These are phyloP conservation scores for Campodea augens DNA, from an alignment of 1,140 invertebrate genomes.

Conservation along the genomic window DNA sequence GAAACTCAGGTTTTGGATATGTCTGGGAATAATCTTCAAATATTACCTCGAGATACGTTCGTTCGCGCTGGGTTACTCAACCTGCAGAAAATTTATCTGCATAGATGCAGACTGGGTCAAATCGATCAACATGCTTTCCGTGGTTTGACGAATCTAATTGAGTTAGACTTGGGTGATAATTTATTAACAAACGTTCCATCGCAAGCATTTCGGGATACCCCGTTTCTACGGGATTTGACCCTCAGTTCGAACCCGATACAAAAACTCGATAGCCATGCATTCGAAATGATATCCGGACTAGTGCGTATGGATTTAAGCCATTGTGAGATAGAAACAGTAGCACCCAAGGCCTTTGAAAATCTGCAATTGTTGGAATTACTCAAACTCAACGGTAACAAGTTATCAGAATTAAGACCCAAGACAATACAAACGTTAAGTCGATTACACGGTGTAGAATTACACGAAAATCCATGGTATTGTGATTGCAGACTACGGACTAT, in stretches of 20 bases:
- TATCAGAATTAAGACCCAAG: conserved; percentile 44
- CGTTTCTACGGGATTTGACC: conserved; percentile 57
- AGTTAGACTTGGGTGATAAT: conserved; percentile 70
- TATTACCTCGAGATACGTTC: conserved; percentile 60
- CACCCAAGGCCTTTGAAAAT: conserved; percentile 53
- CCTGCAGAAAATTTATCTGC: conserved; percentile 63
- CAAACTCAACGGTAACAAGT: conserved; percentile 58
- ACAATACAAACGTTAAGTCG: conserved; percentile 50
- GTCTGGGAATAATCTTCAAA: conserved; percentile 65
- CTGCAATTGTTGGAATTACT: conserved; percentile 56
- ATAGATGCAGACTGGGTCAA: conserved; percentile 57
- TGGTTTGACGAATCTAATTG: conserved; percentile 67
- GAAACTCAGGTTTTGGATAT: conserved; percentile 78
- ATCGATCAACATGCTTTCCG: conserved; percentile 64
- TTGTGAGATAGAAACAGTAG: conserved; percentile 54
- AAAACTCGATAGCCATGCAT: conserved; percentile 52
- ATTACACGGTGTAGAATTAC: conserved; percentile 62
- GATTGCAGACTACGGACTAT: conserved; percentile 64
- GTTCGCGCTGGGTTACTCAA: conserved; percentile 56
- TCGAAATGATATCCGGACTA: conserved; percentile 47
- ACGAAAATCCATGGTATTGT: conserved; percentile 81
- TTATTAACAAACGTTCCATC: conserved; percentile 54
- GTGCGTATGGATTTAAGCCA: conserved; percentile 67
- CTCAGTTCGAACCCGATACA: conserved; percentile 61
- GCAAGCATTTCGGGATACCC: conserved; percentile 50